phyloP scores from a whole-genome alignment of 2,113 vertebrate species.

The Picathartes gymnocephalus region DNA sequence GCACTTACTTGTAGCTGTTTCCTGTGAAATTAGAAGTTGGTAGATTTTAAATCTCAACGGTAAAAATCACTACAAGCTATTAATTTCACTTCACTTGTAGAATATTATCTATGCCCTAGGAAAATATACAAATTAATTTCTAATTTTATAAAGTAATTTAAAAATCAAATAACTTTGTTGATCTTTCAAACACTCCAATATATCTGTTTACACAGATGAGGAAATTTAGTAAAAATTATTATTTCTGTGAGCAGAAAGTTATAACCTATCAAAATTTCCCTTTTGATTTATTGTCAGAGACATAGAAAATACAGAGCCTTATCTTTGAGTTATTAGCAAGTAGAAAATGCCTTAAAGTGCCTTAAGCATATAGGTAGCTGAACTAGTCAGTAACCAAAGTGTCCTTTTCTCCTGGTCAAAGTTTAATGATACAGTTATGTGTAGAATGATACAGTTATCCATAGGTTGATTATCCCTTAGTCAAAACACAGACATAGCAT shows the following conservation, averaged over 20 bases:
- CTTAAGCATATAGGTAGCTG: too few relatives aligned
- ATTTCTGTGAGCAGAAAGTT: not conserved
- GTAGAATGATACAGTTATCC: too few relatives aligned
- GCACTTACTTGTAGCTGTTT: not conserved
- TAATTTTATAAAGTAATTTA: not conserved
- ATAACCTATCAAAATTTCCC: not conserved
- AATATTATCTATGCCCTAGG: not conserved
- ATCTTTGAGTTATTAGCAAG: too few relatives aligned
- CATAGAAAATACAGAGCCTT: too few relatives aligned
- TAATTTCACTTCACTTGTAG: not conserved
- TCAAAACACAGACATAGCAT: too few relatives aligned
- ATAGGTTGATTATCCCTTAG: too few relatives aligned
- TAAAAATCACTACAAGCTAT: not conserved
- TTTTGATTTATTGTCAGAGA: not conserved
- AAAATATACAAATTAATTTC: not conserved
- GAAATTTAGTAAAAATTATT: not conserved
- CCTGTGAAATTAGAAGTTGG: not conserved
- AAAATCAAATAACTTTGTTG: not conserved
- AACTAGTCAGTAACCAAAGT: too few relatives aligned
- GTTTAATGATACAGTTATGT: too few relatives aligned
- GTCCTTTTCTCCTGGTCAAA: too few relatives aligned
- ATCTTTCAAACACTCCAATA: not conserved
- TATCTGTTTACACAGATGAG: not conserved
- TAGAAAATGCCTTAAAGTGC: too few relatives aligned
- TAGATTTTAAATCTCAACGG: not conserved